Base-by-base conservation (phyloP, 37 sponge, comb jelly and placozoan species). In the Cliona cf. orientalis region DNA sequence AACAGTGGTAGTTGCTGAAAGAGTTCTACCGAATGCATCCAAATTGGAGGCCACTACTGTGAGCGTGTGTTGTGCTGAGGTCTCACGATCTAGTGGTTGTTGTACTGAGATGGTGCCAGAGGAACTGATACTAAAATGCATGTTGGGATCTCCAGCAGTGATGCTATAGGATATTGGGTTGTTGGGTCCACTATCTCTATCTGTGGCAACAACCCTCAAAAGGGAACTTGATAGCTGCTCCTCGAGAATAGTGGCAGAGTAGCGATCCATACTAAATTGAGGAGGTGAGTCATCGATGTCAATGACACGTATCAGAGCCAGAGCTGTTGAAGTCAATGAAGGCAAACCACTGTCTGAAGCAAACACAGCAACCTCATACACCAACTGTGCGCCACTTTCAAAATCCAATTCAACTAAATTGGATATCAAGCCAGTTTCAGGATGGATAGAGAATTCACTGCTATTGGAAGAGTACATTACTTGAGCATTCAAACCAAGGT, bases 261-360 rank as follows among this genome's bases (percentile, higher is more conserved):
- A 93, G 7, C 28, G 26, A 5, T 46, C 19, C 56, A n/a, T 3
- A 19, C 53, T 46, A 62, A 93, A 93, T 42, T 73, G 59, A 33
- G 95, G 95, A 44, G 89, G 63, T 9, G 49, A 60, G 59, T 87
- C 89, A 62, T 89, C 80, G 6, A 88, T 44, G 57, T 90, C 82
- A 5, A 74, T 58, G 14, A 94, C 82, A 28, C 3, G 73, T 29
- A 95, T 45, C 0, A 53, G 55, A 0, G 85, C 59, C 0, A 23
- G 22, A 57, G 66, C 72, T 29, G 77, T 45, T 12, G 78, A 17
- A 5, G 78, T 36, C 14, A 85, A 53, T 14, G 81, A 14, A 33
- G 77, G 58, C 0, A 21, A 12, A 25, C 85, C 93, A 41, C 68
- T 37, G 42, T 93, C 90, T 1, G 43, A 42, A 26, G 81, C 93